Evolutionary conservation across 2,797 vertebrate species (phyloP).

Genomic region (Coregonus ussuriensis): DNA sequence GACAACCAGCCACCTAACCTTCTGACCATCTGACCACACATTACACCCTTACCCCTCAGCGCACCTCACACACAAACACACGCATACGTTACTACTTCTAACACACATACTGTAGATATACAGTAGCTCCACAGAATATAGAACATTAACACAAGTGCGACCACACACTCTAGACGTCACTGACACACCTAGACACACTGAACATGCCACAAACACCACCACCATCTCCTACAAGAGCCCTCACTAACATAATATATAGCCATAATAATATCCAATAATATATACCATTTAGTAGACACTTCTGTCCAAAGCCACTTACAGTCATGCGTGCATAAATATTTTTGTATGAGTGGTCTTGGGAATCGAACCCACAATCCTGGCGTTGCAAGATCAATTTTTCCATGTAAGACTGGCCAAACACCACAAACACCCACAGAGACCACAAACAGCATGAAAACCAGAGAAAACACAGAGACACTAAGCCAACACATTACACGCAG

Average conservation of each 20-base stretch:
- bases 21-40: constrained; percentile 53
- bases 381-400: background rate
- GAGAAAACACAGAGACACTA: background rate
- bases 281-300: no score
- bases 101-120: background rate
- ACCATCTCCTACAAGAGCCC: constrained; percentile 37
- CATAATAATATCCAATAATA: no score
- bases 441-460: background rate
- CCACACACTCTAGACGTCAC: background rate
- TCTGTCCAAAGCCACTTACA: no score
- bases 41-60: constrained; percentile 31
- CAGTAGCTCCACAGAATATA: no score
- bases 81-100: background rate
- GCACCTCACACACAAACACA: background rate
- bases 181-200: background rate
- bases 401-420: constrained; percentile 25
- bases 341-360: no score
- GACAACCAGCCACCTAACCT: constrained; percentile 31
- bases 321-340: no score
- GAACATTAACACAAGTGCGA: background rate
- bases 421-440: constrained; percentile 16
- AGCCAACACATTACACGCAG: background rate
- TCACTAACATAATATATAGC: constrained; percentile 18
- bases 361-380: no score
- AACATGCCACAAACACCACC: background rate